A percentile compares a stretch with the other conserved stretches of the same genome.
Conservation (phyloP, 2,797 vertebrate genomes). For the Falco biarmicus region DNA sequence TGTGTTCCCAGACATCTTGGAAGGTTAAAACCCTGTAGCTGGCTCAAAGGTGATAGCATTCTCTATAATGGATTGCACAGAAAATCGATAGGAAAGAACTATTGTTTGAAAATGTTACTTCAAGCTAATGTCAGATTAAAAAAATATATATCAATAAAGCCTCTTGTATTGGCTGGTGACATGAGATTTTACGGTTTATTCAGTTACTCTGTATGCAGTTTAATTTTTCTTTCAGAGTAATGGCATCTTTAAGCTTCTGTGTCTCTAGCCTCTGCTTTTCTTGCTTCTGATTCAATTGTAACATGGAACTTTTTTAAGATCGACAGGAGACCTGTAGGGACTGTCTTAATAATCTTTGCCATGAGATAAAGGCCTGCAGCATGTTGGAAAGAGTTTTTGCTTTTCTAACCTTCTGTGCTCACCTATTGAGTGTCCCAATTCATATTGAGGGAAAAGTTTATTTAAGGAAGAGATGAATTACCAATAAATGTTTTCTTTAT, state of each 20-base stretch:
- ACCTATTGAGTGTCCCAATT: not conserved
- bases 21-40: not conserved
- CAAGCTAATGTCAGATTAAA: constrained; percentile 8
- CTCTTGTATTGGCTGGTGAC: not conserved
- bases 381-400: not conserved
- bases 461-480: not conserved
- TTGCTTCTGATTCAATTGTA: not conserved
- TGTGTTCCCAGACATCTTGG: not conserved
- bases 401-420: not conserved
- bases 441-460: not conserved
- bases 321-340: not conserved
- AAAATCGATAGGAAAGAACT: constrained; percentile 6
- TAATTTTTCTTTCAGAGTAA: not conserved
- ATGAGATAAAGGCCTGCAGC: not conserved
- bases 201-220: not conserved
- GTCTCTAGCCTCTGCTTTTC: not conserved
- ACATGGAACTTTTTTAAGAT: not conserved
- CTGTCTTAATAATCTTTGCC: not conserved
- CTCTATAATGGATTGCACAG: not conserved
- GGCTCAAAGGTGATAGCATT: not conserved
- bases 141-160: not conserved
- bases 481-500: not conserved
- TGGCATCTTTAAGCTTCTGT: not conserved
- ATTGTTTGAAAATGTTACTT: constrained; percentile 34
- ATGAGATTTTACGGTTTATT: not conserved